Evolutionary conservation across 2,888 invertebrate species (phyloP), one percentile per base, ranked within the genome.

Genomic region (Adelphocoris suturalis): DNA sequence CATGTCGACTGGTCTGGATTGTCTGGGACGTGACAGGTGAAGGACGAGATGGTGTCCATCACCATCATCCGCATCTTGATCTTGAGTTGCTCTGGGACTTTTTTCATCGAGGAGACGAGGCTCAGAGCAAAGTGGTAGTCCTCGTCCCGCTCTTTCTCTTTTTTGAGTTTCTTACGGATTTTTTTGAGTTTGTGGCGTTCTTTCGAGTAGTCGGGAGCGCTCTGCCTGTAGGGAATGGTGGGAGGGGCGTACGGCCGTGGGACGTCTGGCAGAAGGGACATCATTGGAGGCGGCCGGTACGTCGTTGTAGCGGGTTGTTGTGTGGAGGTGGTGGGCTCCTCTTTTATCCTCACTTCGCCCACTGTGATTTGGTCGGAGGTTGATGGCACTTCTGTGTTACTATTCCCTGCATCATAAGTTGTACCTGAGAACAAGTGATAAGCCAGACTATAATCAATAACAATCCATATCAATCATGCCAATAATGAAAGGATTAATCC

Each of bases 81-180:
- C 78, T 88, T 76, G 52, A 52, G 52, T 14, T 48, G 9, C 16
- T 55, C 88, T 12, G 78, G 23, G 2, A 88, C 88, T 47, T 52
- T 88, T 16, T 52, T 88, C 88, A 88, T 88, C 7, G 55, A 88
- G 3, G 88, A 88, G 80, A 88, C 88, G 52, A 88, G 55, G 28
- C 88, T 88, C 52, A 76, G n/a, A 3, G 88, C 88, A 78, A 88
- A 88, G 23, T 88, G 78, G 78, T 88, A 88, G 61, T 88, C 78
- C 1, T 55, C 88, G 37, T 80, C 80, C 11, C 55, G 76, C n/a
- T 88, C 11, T 55, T 88, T 88, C 13, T 80, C 88, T 46, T 78
- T 76, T 55, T 52, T 55, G 48, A 88, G 28, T 46, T 80, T 88
- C 19, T 78, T 76, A 11, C 55, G 23, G 0, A 52, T 88, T 37